phyloP scores from a whole-genome alignment of 2,113 vertebrate genomes.

The Larimichthys polyactis region DNA sequence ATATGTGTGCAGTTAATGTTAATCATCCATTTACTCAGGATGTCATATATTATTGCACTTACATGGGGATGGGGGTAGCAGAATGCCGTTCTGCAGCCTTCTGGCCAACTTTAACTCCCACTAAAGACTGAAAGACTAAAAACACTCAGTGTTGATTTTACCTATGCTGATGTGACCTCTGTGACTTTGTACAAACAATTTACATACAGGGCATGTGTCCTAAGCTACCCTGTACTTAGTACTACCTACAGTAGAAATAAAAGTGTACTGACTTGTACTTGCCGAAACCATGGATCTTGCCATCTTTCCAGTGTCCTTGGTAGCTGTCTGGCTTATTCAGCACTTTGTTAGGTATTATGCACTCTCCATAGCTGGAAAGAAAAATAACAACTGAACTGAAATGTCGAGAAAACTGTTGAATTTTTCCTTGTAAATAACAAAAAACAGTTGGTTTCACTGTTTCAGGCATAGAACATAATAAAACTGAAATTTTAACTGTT shows the following conservation, averaged over 20 bases:
- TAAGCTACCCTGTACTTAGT: not conserved
- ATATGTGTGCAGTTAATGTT: too few relatives aligned
- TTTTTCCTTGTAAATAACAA: not conserved
- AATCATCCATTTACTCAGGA: too few relatives aligned
- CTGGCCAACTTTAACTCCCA: too few relatives aligned
- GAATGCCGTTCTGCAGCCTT: too few relatives aligned
- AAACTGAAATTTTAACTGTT: too few relatives aligned
- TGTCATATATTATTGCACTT: too few relatives aligned
- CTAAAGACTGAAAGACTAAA: not conserved
- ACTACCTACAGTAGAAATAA: not conserved
- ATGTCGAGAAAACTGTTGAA: not conserved
- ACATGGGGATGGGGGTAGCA: too few relatives aligned
- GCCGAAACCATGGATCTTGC: conserved; percentile 96
- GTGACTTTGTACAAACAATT: not conserved
- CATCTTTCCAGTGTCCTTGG: conserved; percentile 94
- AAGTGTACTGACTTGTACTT: conserved; percentile 88
- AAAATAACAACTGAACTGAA: not conserved
- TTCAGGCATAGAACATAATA: not conserved
- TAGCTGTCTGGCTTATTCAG: conserved; percentile 91
- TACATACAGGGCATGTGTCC: not conserved
- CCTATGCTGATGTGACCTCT: not conserved
- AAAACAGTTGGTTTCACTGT: not conserved
- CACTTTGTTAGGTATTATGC: conserved; percentile 88
- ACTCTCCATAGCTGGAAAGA: conserved; percentile 90
- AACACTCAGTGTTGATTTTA: not conserved